Evolutionary conservation across 2,888 invertebrate species (phyloP), one percentile per base, ranked within the genome.

Genomic region (Nomada ferruginata): DNA sequence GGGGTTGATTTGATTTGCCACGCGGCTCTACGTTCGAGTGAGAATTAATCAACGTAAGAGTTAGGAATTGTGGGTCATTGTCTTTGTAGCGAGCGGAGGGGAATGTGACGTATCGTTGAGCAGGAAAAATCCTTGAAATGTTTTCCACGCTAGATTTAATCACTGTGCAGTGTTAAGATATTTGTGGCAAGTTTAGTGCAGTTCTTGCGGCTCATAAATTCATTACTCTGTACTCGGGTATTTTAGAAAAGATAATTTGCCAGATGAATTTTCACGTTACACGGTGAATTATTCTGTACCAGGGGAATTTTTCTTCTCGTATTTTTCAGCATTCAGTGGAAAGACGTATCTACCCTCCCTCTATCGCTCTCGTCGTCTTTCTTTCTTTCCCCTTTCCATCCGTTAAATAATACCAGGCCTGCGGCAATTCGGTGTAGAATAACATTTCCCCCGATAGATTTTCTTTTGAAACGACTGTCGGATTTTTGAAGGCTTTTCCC

Each of bases 371-470:
- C 18, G 29, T 2, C 57, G 26, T 29, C 57, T 15, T 4, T 13
- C 57, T 26, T 26, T 26, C 13, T 57, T 7, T 23, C 50, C n/a
- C 42, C 20, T 47, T 15, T 29, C 11, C 7, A 13, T 59, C 13
- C 5, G 2, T 47, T 7, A 20, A n/a, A 47, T 47, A 47, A 47
- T 15, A 10, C 47, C 15, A 15, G 47, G 9, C 26, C n/a, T 20
- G 9, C 53, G 53, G 18, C 20, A 1, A 18, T 10, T 20, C 15
- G n/a, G 61, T 10, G 15, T 2, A 23, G 42, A 47, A 73, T 44
- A 63, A 36, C 23, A n/a, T 63, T 36, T 73, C 47, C 20, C 3
- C 20, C 9, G 15, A 57, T 2, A 57, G 47, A 73, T 57, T 47
- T 57, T 36, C 57, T 47, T 64, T 42, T 9, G 5, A 29, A 73